These are phyloP conservation scores for Galerucella calmariensis DNA, from an alignment of 2,888 invertebrate genomes.

Conservation along the genomic window DNA sequence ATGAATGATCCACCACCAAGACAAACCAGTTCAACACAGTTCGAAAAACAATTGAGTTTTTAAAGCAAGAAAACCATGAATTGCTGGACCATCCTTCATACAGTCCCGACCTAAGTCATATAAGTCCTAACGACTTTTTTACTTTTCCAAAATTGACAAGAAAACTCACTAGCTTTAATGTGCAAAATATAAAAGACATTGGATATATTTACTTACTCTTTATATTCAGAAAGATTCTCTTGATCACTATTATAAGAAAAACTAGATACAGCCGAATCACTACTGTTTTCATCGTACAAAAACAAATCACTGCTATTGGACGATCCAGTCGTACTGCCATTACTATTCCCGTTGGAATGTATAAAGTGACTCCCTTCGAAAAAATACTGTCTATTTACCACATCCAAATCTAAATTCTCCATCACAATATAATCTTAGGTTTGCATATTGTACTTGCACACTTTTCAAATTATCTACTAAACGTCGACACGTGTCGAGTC, in stretches of 20 bases:
- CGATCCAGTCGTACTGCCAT: constrained; percentile 68
- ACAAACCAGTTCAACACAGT: too few species aligned
- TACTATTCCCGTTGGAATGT: constrained; percentile 67
- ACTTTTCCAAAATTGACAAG: too few species aligned
- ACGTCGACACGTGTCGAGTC: constrained; percentile 39
- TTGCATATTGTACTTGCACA: constrained; percentile 22
- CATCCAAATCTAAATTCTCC: constrained; percentile 76
- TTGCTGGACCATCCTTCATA: too few species aligned
- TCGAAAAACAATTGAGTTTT: too few species aligned
- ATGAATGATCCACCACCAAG: too few species aligned
- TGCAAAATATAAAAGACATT: too few species aligned
- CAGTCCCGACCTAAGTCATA: too few species aligned
- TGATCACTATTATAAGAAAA: constrained; percentile 84
- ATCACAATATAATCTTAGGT: constrained; percentile 57
- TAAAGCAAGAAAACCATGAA: too few species aligned
- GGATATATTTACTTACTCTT: constrained; percentile 71
- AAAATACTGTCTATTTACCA: constrained; percentile 75
- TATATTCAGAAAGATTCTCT: constrained; percentile 77
- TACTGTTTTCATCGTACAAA: constrained; percentile 73
- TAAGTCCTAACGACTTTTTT: too few species aligned
- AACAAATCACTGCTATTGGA: constrained; percentile 77
- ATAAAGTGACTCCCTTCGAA: constrained; percentile 68
- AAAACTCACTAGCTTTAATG: too few species aligned
- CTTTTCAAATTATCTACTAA: constrained; percentile 36
- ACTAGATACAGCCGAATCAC: constrained; percentile 73